Conservation (phyloP, 2,888 invertebrate species). For the Archips xylosteana region DNA sequence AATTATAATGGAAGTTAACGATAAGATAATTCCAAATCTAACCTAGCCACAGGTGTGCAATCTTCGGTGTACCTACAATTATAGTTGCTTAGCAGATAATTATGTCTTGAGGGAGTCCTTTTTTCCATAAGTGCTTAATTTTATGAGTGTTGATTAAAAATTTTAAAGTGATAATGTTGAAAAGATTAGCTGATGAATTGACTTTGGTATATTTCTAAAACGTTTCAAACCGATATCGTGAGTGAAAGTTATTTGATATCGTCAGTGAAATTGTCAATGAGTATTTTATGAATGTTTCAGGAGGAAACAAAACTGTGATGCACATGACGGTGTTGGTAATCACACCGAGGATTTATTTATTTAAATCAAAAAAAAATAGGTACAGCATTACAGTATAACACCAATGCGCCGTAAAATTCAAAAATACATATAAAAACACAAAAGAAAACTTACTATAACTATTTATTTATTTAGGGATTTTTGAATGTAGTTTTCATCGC, state of each 20-base stretch:
- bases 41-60: constrained; percentile 5
- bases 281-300: too few species aligned
- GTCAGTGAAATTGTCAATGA: too few species aligned
- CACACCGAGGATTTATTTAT: too few species aligned
- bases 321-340: too few species aligned
- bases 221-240: not conserved
- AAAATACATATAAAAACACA: too few species aligned
- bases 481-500: too few species aligned
- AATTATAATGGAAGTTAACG: not conserved
- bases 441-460: too few species aligned
- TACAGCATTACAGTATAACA: too few species aligned
- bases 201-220: not conserved
- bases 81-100: not conserved
- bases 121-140: not conserved
- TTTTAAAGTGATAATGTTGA: not conserved
- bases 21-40: not conserved
- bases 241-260: not conserved
- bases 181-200: not conserved
- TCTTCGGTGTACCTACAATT: not conserved
- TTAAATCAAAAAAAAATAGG: too few species aligned
- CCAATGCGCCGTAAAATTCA: too few species aligned
- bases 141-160: not conserved
- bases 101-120: not conserved
- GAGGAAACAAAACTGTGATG: too few species aligned
- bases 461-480: too few species aligned